A percentile compares a stretch with the other conserved stretches of the same genome.
Evolutionary conservation across 2,888 invertebrate genomes (phyloP).

Genomic region (Drosophila villosipedis): DNA sequence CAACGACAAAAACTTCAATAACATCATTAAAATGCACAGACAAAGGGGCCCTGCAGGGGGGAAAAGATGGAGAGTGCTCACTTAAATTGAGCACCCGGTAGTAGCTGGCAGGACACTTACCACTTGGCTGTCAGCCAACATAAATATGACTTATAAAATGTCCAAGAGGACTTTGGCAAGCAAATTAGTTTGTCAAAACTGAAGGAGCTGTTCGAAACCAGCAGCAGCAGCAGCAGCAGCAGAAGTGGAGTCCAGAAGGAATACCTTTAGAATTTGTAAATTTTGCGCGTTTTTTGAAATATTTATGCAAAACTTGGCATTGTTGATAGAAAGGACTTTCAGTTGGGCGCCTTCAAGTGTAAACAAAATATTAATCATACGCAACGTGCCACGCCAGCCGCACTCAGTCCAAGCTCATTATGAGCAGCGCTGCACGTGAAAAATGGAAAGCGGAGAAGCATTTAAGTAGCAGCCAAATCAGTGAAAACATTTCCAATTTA

Average conservation of each 20-base stretch:
- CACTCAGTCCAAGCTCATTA: slow-evolving; percentile 40
- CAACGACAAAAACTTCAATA: slow-evolving; percentile 65
- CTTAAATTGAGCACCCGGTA: slow-evolving; percentile 61
- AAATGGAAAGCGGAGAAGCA: slow-evolving; percentile 29
- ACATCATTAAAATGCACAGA: slow-evolving; percentile 67
- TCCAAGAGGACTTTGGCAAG: slow-evolving; percentile 60
- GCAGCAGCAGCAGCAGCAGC: neutral
- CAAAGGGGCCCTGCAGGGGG: neutral
- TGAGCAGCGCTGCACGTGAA: slow-evolving; percentile 13
- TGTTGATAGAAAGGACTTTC: slow-evolving; percentile 45
- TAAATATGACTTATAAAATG: slow-evolving; percentile 76
- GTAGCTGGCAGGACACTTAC: slow-evolving; percentile 37
- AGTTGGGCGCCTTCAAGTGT: slow-evolving; percentile 43
- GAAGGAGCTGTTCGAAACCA: slow-evolving; percentile 24
- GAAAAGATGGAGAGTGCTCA: slow-evolving; percentile 42
- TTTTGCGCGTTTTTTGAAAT: slow-evolving; percentile 52
- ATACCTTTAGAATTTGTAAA: slow-evolving; percentile 38
- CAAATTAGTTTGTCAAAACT: slow-evolving; percentile 63
- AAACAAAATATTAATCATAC: slow-evolving; percentile 75
- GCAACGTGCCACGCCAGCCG: slow-evolving; percentile 48
- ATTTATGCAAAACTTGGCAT: slow-evolving; percentile 58
- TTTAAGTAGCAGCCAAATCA: slow-evolving; percentile 59
- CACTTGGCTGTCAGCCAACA: slow-evolving; percentile 68
- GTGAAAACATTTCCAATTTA: slow-evolving; percentile 60
- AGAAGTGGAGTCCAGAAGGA: slow-evolving; percentile 14